Base-by-base conservation (phyloP, 2,797 vertebrate genomes). In the Oreochromis mossambicus region DNA sequence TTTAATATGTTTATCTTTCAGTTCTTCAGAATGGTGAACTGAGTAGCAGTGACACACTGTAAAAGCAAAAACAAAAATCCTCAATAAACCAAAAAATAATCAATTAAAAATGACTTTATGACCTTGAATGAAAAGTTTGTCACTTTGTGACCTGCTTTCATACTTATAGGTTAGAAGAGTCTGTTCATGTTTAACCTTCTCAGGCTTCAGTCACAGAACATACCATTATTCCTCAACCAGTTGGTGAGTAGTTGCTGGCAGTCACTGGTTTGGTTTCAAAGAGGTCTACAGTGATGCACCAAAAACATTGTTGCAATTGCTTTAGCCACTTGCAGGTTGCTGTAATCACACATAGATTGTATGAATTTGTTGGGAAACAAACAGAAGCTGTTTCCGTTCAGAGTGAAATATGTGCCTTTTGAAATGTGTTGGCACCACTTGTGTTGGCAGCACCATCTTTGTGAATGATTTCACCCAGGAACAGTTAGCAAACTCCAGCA, bases 31-130 rank as follows among this genome's bases (percentile, higher is more conserved):
- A 58, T 1, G 48, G 34, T 82, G 82, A 79, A 81, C 77, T 66
- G 52, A 83, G 54, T 36, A 83, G 83, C 89, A 91, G 83, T 2
- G 78, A 32, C 63, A 58, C 83, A 90, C 86, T 92, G 84, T 73
- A 4, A 88, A 91, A 90, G 83, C 58, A 85, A 88, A 86, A 83
- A 34, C 1, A 87, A 88, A 83, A 34, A 4, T 76, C 19, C 41
- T 41, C 29, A 26, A n/a, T 3, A 54, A 66, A 83, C 14, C 13
- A 24, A 54, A 68, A 34, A 11, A 38, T 3, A 21, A 36, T 26
- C 41, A 46, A 46, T 70, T 2, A 3, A 7, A 73, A 17, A 19
- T 19, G 0, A 32, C 10, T 75, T 75, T 50, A 50, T 75, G 70
- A 17, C 50, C 50, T 54, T 7, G 2, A 54, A 77, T n/a, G 0